Percentiles rank a stretch among this genome's conserved stretches.
Conservation (phyloP, 1,140 invertebrate genomes). For the Danaus melanippus region DNA sequence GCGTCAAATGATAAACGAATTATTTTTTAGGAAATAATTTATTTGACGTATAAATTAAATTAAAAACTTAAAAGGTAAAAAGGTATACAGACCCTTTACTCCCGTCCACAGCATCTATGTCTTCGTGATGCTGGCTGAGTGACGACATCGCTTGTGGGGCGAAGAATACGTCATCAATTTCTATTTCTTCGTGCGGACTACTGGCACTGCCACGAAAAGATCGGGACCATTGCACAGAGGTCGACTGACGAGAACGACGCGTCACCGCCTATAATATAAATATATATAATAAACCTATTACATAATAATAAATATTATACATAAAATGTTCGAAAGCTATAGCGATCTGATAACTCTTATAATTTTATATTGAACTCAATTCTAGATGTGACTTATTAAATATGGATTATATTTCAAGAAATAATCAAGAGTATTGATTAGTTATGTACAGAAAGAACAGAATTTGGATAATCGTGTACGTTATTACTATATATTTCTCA, state of each 20-base stretch:
- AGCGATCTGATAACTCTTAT: no score
- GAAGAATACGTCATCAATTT: constrained; percentile 59
- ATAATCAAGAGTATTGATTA: no score
- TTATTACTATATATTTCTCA: no score
- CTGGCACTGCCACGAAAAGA: constrained; percentile 48
- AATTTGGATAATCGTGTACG: no score
- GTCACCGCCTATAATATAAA: constrained; percentile 48
- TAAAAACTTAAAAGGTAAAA: not conserved
- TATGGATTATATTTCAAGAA: no score
- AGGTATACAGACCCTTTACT: constrained; percentile 41
- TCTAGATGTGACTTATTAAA: no score
- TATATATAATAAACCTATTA: constrained; percentile 1
- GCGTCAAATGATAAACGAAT: no score
- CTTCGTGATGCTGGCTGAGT: constrained; percentile 47
- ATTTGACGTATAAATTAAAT: not conserved
- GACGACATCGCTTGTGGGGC: constrained; percentile 32
- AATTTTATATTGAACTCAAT: no score
- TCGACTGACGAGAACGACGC: constrained; percentile 51
- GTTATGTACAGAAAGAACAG: no score
- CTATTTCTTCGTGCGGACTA: constrained; percentile 48
- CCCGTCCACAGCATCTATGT: constrained; percentile 35
- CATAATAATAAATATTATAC: constrained; percentile 1
- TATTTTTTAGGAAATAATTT: not conserved
- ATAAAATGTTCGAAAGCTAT: not conserved
- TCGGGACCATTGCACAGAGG: constrained; percentile 55